Conservation (phyloP, 2,888 invertebrate species). For the Drosophila pegasa region DNA sequence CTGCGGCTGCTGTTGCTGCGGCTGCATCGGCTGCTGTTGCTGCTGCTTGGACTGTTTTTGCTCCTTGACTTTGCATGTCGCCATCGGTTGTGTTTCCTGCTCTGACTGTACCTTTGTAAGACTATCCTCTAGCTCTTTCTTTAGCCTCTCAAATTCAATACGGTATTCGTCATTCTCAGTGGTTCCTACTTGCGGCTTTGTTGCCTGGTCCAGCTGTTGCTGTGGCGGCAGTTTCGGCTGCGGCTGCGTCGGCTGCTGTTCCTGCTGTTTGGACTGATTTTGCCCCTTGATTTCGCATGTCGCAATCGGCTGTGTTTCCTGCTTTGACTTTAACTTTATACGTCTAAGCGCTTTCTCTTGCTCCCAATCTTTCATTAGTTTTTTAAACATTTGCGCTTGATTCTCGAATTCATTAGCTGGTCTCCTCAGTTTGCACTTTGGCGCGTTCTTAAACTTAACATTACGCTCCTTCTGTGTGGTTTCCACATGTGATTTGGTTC, state of each 20-base stretch:
- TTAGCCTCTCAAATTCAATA: too few species aligned
- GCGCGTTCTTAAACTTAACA: background rate
- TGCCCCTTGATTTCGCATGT: background rate
- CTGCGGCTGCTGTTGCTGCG: background rate
- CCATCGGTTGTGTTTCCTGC: background rate
- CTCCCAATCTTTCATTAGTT: too few species aligned
- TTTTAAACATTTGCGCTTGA: too few species aligned
- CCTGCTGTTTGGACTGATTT: too few species aligned
- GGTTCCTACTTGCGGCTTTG: background rate
- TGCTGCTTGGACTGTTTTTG: slow-evolving; percentile 2
- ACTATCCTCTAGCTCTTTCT: background rate
- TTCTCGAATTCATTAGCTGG: too few species aligned
- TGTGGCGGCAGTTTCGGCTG: background rate
- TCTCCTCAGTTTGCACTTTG: background rate
- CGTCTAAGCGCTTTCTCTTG: background rate
- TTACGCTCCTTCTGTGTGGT: slow-evolving; percentile 4
- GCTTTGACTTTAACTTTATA: background rate
- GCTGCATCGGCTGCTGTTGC: background rate
- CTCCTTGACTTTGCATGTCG: background rate
- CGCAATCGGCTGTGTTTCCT: background rate
- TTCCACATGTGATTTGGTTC: background rate
- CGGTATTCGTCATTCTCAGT: too few species aligned
- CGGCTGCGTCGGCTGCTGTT: background rate
- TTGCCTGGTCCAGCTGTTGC: background rate
- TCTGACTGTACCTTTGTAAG: background rate